phyloP scores from a whole-genome alignment of 2,113 vertebrate species.

The Bolborhynchus lineola region DNA sequence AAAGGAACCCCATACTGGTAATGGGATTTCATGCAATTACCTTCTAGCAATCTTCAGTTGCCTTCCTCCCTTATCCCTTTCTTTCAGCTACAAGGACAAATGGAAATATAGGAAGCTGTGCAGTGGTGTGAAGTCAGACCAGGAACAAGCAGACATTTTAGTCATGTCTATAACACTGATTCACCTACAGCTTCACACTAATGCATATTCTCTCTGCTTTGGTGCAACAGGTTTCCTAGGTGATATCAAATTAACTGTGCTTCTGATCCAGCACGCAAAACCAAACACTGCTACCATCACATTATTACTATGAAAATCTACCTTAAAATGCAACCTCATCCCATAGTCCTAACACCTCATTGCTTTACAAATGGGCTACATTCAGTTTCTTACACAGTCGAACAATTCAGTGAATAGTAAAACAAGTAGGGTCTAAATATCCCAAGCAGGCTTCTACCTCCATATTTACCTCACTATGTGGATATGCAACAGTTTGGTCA shows the following conservation, averaged over 20 bases:
- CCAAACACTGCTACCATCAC: neutral
- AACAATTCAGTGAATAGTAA: neutral
- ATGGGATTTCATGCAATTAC: neutral
- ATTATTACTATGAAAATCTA: neutral
- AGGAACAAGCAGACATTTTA: neutral
- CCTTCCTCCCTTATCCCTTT: neutral
- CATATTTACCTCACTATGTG: neutral
- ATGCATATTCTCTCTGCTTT: neutral
- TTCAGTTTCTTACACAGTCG: neutral
- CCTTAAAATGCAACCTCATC: neutral
- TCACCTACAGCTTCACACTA: neutral
- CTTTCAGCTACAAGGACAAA: neutral
- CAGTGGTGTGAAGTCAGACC: neutral
- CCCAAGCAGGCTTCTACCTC: neutral
- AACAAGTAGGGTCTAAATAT: neutral
- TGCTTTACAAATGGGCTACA: neutral
- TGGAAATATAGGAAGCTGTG: neutral
- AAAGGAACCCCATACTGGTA: neutral
- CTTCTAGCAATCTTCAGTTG: neutral
- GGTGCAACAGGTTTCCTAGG: neutral
- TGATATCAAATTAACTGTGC: neutral
- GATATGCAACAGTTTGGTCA: neutral
- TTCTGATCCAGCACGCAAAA: neutral
- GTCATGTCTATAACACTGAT: neutral
- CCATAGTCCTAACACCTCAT: neutral